Evolutionary conservation across 2,888 invertebrate genomes (phyloP).

Genomic region (Ornithoptera priamus): DNA sequence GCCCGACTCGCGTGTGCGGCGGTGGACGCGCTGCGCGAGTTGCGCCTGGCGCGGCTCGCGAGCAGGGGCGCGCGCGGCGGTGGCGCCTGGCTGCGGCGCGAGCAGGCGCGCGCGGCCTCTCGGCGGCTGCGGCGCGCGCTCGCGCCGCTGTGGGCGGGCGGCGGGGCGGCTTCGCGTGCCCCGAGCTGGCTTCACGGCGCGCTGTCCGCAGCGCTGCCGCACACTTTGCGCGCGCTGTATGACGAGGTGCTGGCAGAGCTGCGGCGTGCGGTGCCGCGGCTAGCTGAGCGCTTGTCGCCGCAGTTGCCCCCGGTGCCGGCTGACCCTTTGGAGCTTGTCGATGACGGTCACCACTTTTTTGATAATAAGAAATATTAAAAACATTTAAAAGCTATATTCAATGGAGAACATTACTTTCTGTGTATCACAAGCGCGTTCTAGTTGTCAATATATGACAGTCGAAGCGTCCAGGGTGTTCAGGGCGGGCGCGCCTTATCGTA

Average conservation of each 20-base stretch:
- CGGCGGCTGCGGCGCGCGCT: slow-evolving; percentile 42
- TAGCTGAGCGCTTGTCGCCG: slow-evolving; percentile 39
- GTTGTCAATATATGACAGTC: too few relatives aligned
- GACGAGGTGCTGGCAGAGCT: slow-evolving; percentile 46
- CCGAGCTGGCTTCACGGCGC: slow-evolving; percentile 51
- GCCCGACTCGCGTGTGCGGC: slow-evolving; percentile 47
- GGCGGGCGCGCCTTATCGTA: too few relatives aligned
- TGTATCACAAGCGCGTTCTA: too few relatives aligned
- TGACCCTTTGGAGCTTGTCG: slow-evolving; percentile 10
- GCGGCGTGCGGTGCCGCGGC: slow-evolving; percentile 47
- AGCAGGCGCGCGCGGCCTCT: slow-evolving; percentile 36
- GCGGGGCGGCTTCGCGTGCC: slow-evolving; percentile 34
- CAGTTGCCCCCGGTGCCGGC: slow-evolving; percentile 29
- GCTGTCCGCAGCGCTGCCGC: slow-evolving; percentile 48
- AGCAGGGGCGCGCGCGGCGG: slow-evolving; percentile 31
- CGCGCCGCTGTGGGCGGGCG: slow-evolving; percentile 45
- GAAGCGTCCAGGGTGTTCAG: too few relatives aligned
- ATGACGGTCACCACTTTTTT: not conserved
- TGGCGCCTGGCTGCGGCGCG: slow-evolving; percentile 32
- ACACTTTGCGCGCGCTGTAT: slow-evolving; percentile 40
- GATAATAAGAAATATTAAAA: not conserved
- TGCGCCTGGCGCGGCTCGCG: slow-evolving; percentile 48
- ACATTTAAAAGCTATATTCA: too few relatives aligned
- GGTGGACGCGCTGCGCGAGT: slow-evolving; percentile 41
- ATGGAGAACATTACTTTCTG: too few relatives aligned